Conservation (phyloP, 92 coral and sea anemone species). For the Zoanthus solanderi region DNA sequence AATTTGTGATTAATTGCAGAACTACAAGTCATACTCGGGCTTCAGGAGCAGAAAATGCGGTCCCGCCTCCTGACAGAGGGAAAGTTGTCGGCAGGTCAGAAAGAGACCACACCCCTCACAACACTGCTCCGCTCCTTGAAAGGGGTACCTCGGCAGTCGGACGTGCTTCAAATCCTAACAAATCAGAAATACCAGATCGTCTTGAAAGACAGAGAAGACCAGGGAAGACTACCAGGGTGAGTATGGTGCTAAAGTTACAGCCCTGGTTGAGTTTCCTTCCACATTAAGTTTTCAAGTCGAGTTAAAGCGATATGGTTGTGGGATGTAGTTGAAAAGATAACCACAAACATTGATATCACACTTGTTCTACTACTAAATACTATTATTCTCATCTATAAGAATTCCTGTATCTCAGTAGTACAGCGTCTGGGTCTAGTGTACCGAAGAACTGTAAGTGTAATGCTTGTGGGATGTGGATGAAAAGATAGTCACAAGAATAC, state of each 20-base stretch:
- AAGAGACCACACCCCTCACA: constrained; percentile 64
- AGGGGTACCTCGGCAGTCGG: constrained; percentile 80
- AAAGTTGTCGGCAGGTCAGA: constrained; percentile 71
- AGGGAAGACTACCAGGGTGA: constrained; percentile 62
- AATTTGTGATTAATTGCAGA: neutral
- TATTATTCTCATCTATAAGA: too few species aligned
- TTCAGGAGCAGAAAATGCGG: constrained; percentile 63
- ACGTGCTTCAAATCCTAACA: constrained; percentile 95
- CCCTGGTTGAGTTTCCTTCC: too few species aligned
- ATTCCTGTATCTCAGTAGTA: too few species aligned
- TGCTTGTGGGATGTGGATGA: too few species aligned
- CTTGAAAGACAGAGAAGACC: constrained; percentile 74
- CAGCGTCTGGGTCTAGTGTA: too few species aligned
- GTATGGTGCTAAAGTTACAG: neutral
- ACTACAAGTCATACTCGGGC: constrained; percentile 16
- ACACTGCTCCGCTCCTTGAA: constrained; percentile 71
- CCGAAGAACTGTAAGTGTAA: too few species aligned
- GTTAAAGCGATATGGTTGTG: too few species aligned
- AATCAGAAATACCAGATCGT: constrained; percentile 97
- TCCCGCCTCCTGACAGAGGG: constrained; percentile 43
- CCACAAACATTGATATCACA: too few species aligned
- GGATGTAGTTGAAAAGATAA: too few species aligned
- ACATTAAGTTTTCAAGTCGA: too few species aligned
- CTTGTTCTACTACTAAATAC: too few species aligned
- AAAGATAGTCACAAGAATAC: too few species aligned